Evolutionary conservation across 2,113 vertebrate genomes (phyloP).

Genomic region (Toxotes jaculatrix): DNA sequence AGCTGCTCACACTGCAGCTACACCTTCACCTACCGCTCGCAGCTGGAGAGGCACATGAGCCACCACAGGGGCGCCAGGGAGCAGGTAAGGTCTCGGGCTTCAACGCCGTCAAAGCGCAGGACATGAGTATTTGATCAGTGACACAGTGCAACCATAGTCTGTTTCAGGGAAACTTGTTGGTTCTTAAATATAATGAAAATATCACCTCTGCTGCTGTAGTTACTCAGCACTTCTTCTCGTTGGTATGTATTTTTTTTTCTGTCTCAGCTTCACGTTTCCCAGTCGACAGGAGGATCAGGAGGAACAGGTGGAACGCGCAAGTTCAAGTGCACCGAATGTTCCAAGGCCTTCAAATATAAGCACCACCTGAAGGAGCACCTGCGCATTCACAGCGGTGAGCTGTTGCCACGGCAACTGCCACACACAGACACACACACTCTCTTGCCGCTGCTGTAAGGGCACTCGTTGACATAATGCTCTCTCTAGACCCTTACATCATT

Average conservation of each 20-base stretch:
- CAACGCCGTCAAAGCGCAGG: neutral
- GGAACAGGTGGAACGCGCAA: slow-evolving; percentile 92
- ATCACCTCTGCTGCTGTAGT: neutral
- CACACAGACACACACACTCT: neutral
- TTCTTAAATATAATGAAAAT: neutral
- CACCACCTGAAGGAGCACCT: slow-evolving; percentile 99
- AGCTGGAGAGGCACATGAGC: slow-evolving; percentile 98
- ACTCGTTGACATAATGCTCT: no score
- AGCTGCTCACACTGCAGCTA: slow-evolving; percentile 98
- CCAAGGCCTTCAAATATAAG: slow-evolving; percentile 99
- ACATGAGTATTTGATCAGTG: neutral
- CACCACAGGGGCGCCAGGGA: slow-evolving; percentile 93
- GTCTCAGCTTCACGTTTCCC: slow-evolving; percentile 90
- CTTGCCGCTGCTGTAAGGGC: no score
- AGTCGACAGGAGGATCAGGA: slow-evolving; percentile 59
- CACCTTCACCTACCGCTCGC: slow-evolving; percentile 96
- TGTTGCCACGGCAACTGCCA: neutral
- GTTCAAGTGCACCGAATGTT: slow-evolving; percentile 98
- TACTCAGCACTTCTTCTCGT: neutral
- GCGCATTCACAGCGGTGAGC: slow-evolving; percentile 98
- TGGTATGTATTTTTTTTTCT: neutral
- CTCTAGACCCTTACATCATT: no score
- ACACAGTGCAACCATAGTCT: neutral
- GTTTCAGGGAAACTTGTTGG: neutral
- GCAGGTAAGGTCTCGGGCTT: slow-evolving; percentile 82